Conservation (phyloP, 2,113 vertebrate species). For the Fregata magnificens region DNA sequence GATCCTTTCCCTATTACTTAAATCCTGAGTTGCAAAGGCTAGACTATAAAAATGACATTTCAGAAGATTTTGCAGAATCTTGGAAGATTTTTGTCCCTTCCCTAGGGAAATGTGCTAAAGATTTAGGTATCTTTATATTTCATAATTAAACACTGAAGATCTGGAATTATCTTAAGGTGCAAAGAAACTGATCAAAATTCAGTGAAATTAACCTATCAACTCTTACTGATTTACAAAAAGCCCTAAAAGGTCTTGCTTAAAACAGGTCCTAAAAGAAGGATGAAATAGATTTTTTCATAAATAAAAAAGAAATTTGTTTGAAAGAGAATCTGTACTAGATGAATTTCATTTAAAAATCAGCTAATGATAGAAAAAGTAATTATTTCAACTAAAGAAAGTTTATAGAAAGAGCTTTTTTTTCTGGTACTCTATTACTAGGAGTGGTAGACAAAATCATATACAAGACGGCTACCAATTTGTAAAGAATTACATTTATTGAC, state of each 20-base stretch:
- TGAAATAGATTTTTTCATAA: neutral
- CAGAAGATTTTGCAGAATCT: neutral
- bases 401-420: neutral
- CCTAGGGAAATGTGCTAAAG: neutral
- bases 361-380: neutral
- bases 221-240: neutral
- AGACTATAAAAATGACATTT: neutral
- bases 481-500: neutral
- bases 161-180: neutral
- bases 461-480: neutral
- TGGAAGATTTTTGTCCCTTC: neutral
- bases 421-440: neutral
- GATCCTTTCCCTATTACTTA: neutral
- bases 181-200: neutral
- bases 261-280: neutral
- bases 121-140: neutral
- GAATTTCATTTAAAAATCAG: neutral
- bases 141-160: neutral
- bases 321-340: neutral
- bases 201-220: neutral
- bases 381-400: neutral
- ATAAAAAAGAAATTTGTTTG: neutral
- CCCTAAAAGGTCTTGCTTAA: neutral
- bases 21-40: neutral
- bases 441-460: neutral